phyloP scores from a whole-genome alignment of 1,140 invertebrate genomes.

The Macrosteles quadrilineatus region DNA sequence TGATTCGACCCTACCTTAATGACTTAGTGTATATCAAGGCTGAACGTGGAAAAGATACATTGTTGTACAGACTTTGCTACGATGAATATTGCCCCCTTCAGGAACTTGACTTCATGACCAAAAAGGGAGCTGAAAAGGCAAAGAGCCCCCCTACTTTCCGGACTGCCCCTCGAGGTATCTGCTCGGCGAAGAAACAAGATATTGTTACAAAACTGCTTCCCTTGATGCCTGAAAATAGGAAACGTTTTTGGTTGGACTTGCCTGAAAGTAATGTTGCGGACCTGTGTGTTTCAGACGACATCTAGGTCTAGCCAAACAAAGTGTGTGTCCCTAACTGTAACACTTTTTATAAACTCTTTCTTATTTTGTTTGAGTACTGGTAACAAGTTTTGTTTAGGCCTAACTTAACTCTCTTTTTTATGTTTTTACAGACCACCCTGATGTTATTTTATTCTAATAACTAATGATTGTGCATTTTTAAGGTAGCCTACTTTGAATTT shows the following conservation, averaged over 20 bases:
- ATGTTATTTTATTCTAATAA: too few species aligned
- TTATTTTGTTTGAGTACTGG: too few species aligned
- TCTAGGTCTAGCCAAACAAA: too few species aligned
- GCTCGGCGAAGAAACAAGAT: slow-evolving; percentile 4
- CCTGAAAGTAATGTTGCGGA: background rate
- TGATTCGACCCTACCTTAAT: too few species aligned
- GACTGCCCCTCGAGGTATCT: background rate
- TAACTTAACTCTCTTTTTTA: too few species aligned
- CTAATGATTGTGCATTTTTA: too few species aligned
- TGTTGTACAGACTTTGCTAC: background rate
- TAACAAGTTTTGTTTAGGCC: too few species aligned
- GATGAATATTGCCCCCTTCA: background rate
- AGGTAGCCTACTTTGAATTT: too few species aligned
- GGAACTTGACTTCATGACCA: background rate
- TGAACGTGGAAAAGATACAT: background rate
- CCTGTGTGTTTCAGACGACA: too few species aligned
- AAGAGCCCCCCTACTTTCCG: background rate
- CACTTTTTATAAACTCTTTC: too few species aligned
- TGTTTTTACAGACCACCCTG: too few species aligned
- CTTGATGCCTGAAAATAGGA: background rate
- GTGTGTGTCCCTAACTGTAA: too few species aligned
- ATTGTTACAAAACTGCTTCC: background rate
- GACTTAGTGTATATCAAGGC: slow-evolving; percentile 1
- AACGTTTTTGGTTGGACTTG: background rate
- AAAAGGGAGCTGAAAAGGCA: background rate